Conservation (phyloP, 2,113 vertebrate species). For the Coracopsis vasa region DNA sequence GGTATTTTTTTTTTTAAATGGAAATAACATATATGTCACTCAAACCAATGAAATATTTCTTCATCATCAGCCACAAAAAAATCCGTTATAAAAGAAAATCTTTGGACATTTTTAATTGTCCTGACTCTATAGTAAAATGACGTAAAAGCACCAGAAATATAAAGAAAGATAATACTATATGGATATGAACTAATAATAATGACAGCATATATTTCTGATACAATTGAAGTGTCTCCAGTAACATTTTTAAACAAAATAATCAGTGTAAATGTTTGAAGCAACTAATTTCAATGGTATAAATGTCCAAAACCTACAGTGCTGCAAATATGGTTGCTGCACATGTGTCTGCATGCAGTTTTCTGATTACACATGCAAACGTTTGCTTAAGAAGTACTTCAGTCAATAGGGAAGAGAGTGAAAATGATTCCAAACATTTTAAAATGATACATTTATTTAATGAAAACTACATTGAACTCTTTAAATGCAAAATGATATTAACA, state of each 20-base stretch:
- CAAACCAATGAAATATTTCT: background rate
- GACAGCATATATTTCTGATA: background rate
- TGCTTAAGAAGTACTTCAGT: conserved; percentile 35
- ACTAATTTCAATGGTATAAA: background rate
- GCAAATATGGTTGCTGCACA: background rate
- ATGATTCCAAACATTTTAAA: background rate
- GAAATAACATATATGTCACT: background rate
- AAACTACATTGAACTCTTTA: background rate
- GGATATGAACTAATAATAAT: background rate
- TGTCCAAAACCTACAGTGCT: background rate
- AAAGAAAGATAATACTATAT: background rate
- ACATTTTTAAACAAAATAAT: background rate
- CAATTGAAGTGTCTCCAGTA: background rate
- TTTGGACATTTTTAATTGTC: background rate
- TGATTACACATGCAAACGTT: conserved; percentile 35
- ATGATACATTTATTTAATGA: background rate
- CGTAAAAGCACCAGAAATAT: background rate
- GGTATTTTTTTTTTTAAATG: background rate
- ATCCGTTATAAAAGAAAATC: background rate
- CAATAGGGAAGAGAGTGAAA: background rate
- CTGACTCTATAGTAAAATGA: background rate
- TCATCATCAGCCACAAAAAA: background rate
- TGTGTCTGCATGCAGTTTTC: background rate
- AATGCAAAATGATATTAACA: background rate
- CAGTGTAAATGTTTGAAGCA: background rate